Conservation (phyloP, 2,888 invertebrate genomes). For the Hemaris fuciformis region DNA sequence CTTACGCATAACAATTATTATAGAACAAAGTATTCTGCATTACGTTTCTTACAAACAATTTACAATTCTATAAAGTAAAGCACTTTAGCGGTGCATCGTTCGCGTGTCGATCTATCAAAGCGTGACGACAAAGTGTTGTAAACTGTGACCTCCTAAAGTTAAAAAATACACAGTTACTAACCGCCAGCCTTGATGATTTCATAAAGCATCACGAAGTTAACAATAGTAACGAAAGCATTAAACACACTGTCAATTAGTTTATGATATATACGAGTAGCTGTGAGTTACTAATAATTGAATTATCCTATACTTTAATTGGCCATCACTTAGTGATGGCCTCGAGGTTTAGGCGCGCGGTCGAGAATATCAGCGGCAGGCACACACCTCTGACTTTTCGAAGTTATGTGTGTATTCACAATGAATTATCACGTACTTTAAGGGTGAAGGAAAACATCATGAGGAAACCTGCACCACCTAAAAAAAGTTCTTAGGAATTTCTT, state of each 20-base stretch:
- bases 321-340: no score
- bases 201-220: slow-evolving; percentile 46
- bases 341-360: no score
- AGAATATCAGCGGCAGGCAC: no score
- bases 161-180: slow-evolving; percentile 44
- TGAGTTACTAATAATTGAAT: no score
- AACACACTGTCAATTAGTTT: neutral
- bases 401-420: no score
- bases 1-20: neutral
- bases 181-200: slow-evolving; percentile 58
- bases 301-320: no score
- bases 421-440: no score
- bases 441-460: no score
- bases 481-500: no score
- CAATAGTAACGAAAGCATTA: slow-evolving; percentile 28
- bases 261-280: neutral
- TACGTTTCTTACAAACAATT: neutral
- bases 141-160: slow-evolving; percentile 58
- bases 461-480: no score
- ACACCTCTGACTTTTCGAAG: no score
- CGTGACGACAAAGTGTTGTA: slow-evolving; percentile 56
- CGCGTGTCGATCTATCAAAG: slow-evolving; percentile 56
- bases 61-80: neutral
- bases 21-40: neutral
- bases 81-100: slow-evolving; percentile 37